A percentile compares a stretch with the other conserved stretches of the same genome.
These are phyloP conservation scores for Carterocephalus palaemon DNA, from an alignment of 2,888 invertebrate genomes.

Conservation along the genomic window DNA sequence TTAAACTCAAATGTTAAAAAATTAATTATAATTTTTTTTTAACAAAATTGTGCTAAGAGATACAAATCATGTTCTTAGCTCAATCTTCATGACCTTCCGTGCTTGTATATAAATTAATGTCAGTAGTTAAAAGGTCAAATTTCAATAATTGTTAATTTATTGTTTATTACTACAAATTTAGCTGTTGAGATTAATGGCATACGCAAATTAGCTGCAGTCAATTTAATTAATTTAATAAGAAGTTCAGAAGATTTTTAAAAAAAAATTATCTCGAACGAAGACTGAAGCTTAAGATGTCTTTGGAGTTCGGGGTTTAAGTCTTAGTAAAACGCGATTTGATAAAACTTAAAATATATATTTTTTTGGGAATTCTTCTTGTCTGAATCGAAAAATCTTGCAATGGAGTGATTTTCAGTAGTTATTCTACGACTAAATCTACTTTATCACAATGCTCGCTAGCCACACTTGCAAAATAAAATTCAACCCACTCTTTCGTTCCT, in stretches of 20 bases:
- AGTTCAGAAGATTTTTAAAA: too few relatives aligned
- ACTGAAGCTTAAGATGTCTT: too few relatives aligned
- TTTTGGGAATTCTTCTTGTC: background rate
- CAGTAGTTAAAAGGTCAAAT: constrained; percentile 17
- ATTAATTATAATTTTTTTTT: too few relatives aligned
- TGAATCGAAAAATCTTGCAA: background rate
- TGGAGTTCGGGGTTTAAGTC: too few relatives aligned
- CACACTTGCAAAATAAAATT: constrained; percentile 5
- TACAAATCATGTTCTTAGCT: constrained; percentile 3
- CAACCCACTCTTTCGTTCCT: constrained; percentile 9
- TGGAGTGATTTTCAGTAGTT: background rate
- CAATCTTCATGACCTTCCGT: constrained; percentile 13
- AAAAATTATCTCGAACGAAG: too few relatives aligned
- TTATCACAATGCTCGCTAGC: background rate
- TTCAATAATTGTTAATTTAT: constrained; percentile 7
- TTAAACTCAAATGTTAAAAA: too few relatives aligned
- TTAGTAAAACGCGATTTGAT: background rate
- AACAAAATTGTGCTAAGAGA: too few relatives aligned
- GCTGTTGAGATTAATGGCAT: background rate
- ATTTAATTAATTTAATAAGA: background rate
- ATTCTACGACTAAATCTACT: too few relatives aligned
- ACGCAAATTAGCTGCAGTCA: background rate
- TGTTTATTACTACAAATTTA: constrained; percentile 1
- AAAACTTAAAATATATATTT: background rate
- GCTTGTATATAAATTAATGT: constrained; percentile 6